phyloP scores from a whole-genome alignment of 2,113 vertebrate species.

The Zapus hudsonius region DNA sequence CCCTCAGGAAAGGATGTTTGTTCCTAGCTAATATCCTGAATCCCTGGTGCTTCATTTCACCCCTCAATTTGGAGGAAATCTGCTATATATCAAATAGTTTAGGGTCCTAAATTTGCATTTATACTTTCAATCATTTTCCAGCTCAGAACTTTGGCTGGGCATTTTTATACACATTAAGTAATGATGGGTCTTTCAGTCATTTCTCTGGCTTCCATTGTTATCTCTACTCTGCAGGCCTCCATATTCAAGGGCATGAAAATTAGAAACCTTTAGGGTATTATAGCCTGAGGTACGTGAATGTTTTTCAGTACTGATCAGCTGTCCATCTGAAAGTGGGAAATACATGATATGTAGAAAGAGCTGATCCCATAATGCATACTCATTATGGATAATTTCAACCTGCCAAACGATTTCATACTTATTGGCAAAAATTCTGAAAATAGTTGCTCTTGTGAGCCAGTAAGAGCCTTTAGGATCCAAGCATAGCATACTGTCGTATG shows the following conservation, averaged over 20 bases:
- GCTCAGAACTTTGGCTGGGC: not conserved
- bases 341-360: not conserved
- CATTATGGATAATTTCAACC: not conserved
- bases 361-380: not conserved
- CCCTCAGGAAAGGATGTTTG: no score
- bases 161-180: constrained; percentile 33
- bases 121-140: not conserved
- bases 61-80: no score
- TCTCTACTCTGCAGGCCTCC: not conserved
- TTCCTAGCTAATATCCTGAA: no score
- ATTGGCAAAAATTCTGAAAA: constrained; percentile 37
- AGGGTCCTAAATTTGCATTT: not conserved
- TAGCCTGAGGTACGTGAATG: not conserved
- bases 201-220: constrained; percentile 17
- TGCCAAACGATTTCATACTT: constrained; percentile 47
- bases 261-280: not conserved
- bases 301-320: not conserved
- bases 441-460: not conserved
- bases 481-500: not conserved
- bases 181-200: not conserved
- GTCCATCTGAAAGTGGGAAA: not conserved
- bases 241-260: not conserved
- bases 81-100: no score
- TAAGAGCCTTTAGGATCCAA: not conserved
- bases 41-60: no score